phyloP scores from a whole-genome alignment of 2,797 vertebrate genomes.

The Schizopygopsis malacanthus region DNA sequence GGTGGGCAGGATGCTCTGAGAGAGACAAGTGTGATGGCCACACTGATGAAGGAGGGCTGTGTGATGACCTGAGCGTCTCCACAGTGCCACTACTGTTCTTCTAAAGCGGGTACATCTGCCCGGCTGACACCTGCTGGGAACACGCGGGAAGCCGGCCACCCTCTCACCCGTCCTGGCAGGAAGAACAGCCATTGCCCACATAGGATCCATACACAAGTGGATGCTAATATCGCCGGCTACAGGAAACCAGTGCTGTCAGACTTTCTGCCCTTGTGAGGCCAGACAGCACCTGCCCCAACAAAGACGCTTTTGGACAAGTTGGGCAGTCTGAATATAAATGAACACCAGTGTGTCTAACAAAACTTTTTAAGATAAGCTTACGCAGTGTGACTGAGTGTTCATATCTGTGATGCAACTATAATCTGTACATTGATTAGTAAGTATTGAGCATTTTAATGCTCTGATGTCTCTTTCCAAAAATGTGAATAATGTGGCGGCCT shows the following conservation, averaged over 20 bases:
- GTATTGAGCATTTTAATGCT: neutral
- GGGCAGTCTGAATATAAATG: constrained; percentile 67
- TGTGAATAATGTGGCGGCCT: neutral
- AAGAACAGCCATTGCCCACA: constrained; percentile 75
- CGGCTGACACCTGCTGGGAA: constrained; percentile 86
- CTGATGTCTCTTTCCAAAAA: neutral
- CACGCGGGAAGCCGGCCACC: constrained; percentile 41
- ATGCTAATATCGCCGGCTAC: constrained; percentile 73
- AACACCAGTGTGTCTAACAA: constrained; percentile 41
- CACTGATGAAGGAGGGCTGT: constrained; percentile 36
- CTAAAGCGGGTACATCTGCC: constrained; percentile 75
- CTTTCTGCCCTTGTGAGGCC: constrained; percentile 71
- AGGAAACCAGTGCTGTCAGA: constrained; percentile 72
- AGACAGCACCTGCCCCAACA: constrained; percentile 80
- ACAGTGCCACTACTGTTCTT: constrained; percentile 76
- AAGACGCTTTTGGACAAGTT: constrained; percentile 70
- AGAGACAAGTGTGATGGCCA: constrained; percentile 33
- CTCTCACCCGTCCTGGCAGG: constrained; percentile 79
- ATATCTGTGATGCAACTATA: neutral
- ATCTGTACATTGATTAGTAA: neutral
- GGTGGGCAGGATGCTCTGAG: constrained; percentile 45
- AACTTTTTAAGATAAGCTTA: constrained; percentile 29
- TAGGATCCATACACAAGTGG: constrained; percentile 79
- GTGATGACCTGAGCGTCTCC: constrained; percentile 26
- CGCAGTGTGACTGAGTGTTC: neutral